Evolutionary conservation across 2,888 invertebrate species (phyloP).

Genomic region (Ichneumoninae sp.): DNA sequence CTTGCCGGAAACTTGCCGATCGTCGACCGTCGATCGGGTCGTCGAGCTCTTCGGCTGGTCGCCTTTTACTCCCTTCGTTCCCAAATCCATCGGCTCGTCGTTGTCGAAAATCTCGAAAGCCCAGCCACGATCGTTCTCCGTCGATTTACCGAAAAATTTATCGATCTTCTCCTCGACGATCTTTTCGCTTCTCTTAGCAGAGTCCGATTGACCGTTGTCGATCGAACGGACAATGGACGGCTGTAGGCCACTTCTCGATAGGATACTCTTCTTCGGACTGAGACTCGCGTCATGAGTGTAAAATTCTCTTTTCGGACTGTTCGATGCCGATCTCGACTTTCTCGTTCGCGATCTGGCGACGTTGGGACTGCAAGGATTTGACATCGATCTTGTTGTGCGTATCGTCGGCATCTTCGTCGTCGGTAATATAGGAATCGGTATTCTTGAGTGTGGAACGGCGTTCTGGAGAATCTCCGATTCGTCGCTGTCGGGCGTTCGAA

Average conservation of each 20-base stretch:
- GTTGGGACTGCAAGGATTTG: constrained; percentile 71
- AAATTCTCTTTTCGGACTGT: constrained; percentile 75
- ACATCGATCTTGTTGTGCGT: constrained; percentile 61
- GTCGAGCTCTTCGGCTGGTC: neutral
- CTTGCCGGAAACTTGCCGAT: neutral
- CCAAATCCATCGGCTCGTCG: constrained; percentile 17
- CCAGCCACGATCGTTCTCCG: constrained; percentile 65
- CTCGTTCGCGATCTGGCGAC: constrained; percentile 56
- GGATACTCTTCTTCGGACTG: constrained; percentile 81
- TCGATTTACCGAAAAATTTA: constrained; percentile 59
- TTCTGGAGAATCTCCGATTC: constrained; percentile 84
- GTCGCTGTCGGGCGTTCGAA: constrained; percentile 94
- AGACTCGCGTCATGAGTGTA: constrained; percentile 79
- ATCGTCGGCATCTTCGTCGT: constrained; percentile 81
- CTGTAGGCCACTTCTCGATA: constrained; percentile 69
- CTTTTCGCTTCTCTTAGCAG: constrained; percentile 12
- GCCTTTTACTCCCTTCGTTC: constrained; percentile 2
- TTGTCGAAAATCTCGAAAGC: constrained; percentile 66
- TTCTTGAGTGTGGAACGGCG: constrained; percentile 77
- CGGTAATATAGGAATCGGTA: constrained; percentile 85
- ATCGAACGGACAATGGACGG: constrained; percentile 31
- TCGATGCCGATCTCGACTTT: constrained; percentile 75
- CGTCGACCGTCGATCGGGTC: neutral
- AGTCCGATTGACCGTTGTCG: neutral
- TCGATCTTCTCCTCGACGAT: constrained; percentile 48